A percentile compares a stretch with the other conserved stretches of the same genome.
Evolutionary conservation across 1,140 invertebrate genomes (phyloP).

Genomic region (Amphibalanus amphitrite): DNA sequence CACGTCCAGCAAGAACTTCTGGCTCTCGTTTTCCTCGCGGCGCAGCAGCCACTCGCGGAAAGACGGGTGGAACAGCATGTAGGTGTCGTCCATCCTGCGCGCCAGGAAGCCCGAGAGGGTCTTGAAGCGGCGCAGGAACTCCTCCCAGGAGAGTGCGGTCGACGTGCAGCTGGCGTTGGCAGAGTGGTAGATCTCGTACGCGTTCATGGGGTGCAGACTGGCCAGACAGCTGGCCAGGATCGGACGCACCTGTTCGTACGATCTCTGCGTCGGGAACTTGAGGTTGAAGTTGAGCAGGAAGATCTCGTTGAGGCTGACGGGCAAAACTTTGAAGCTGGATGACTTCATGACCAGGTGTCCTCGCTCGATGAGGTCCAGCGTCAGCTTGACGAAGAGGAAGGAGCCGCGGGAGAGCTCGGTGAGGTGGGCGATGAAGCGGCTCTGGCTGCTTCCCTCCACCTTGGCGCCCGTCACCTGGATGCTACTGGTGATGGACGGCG

Average conservation of each 20-base stretch:
- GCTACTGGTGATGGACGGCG: constrained; percentile 25
- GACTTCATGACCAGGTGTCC: constrained; percentile 87
- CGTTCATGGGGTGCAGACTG: constrained; percentile 70
- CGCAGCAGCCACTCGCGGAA: constrained; percentile 90
- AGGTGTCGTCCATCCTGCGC: constrained; percentile 73
- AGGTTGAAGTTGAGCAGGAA: constrained; percentile 86
- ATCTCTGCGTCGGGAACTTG: constrained; percentile 66
- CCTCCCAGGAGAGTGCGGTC: constrained; percentile 61
- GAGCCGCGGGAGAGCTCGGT: constrained; percentile 65
- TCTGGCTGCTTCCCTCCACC: constrained; percentile 31
- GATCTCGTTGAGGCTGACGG: constrained; percentile 78
- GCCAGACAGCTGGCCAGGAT: constrained; percentile 79
- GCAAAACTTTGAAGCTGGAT: constrained; percentile 76
- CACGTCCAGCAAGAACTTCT: constrained; percentile 66
- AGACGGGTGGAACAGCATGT: constrained; percentile 92
- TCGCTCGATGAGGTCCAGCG: constrained; percentile 80
- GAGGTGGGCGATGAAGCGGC: constrained; percentile 67
- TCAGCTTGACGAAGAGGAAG: constrained; percentile 77
- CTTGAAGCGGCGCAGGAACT: constrained; percentile 46
- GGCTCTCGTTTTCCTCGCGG: constrained; percentile 70
- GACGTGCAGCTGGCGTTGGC: constrained; percentile 64
- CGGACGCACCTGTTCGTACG: constrained; percentile 66
- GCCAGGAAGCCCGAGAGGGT: constrained; percentile 61
- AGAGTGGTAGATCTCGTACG: constrained; percentile 83
- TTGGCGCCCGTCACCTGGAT: constrained; percentile 27